Percentiles rank a stretch among this genome's conserved stretches.
phyloP scores from a whole-genome alignment of 37 sponge, comb jelly and placozoan genomes.

The Diacarnus erythraeanus region DNA sequence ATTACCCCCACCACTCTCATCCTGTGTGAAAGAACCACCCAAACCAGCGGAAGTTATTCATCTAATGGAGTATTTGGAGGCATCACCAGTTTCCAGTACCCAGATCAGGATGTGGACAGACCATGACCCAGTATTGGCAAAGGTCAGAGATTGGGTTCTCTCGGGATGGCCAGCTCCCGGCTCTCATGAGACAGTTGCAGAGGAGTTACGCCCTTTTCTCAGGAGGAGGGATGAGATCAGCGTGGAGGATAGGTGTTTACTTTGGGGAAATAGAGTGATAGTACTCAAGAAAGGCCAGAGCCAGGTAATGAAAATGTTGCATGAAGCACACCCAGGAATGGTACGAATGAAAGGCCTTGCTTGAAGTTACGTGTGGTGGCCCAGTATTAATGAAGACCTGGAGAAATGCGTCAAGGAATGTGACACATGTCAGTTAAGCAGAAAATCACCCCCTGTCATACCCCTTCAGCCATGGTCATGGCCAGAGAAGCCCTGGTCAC shows the following conservation, averaged over 20 bases:
- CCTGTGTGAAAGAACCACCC: not conserved
- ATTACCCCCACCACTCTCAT: too few species aligned
- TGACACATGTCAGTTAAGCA: not conserved
- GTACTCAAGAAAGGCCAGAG: not conserved
- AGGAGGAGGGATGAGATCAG: conserved; percentile 14
- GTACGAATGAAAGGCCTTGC: conserved; percentile 40
- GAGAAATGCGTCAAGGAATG: too few species aligned
- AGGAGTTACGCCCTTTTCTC: conserved; percentile 1
- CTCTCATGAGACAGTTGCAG: not conserved
- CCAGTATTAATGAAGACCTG: too few species aligned
- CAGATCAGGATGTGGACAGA: conserved; percentile 1
- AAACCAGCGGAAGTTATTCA: conserved; percentile 9
- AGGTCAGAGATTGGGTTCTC: not conserved
- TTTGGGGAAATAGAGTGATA: conserved; percentile 54
- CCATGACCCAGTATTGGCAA: conserved; percentile 1
- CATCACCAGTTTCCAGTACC: conserved; percentile 12
- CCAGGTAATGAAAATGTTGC: conserved; percentile 8
- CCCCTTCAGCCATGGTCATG: too few species aligned
- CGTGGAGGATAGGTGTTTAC: conserved; percentile 20
- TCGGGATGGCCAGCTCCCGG: conserved; percentile 12
- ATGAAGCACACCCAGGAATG: conserved; percentile 48
- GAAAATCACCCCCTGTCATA: not conserved
- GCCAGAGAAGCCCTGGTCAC: too few species aligned
- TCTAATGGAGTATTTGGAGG: conserved; percentile 7
- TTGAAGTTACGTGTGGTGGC: too few species aligned